Conservation (phyloP, 2,797 vertebrate species). For the Bucorvus abyssinicus region DNA sequence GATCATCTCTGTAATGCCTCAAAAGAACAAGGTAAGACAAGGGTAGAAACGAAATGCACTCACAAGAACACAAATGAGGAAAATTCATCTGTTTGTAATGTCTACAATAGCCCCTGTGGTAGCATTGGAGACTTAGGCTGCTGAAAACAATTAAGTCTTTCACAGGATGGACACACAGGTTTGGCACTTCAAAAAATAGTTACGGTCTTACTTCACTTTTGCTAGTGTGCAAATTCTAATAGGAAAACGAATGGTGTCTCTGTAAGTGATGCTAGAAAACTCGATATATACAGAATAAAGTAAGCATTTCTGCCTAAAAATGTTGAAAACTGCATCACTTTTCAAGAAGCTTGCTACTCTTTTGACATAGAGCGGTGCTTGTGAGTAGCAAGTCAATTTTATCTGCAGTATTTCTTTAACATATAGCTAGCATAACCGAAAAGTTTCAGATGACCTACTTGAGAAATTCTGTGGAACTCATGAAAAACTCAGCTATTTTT, state of each 20-base stretch:
- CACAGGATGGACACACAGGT: background rate
- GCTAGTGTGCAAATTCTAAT: background rate
- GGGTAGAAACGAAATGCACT: background rate
- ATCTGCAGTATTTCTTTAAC: background rate
- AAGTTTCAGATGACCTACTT: background rate
- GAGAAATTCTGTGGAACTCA: background rate
- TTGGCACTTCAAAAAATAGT: background rate
- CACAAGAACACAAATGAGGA: background rate
- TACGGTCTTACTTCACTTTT: background rate
- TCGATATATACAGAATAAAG: background rate
- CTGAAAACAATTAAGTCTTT: background rate
- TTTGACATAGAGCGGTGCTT: background rate
- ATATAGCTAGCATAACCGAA: background rate
- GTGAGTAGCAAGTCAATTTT: background rate
- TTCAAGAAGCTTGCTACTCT: background rate
- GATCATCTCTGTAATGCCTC: background rate
- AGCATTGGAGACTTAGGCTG: background rate
- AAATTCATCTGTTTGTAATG: background rate
- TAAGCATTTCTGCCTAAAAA: background rate
- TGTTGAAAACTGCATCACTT: background rate
- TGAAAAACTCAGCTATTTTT: background rate
- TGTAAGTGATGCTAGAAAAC: background rate
- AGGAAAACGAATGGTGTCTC: background rate
- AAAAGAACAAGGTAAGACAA: background rate
- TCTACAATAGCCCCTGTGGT: background rate